Evolutionary conservation across 2,797 vertebrate species (phyloP).

Genomic region (Megalops cyprinoides): DNA sequence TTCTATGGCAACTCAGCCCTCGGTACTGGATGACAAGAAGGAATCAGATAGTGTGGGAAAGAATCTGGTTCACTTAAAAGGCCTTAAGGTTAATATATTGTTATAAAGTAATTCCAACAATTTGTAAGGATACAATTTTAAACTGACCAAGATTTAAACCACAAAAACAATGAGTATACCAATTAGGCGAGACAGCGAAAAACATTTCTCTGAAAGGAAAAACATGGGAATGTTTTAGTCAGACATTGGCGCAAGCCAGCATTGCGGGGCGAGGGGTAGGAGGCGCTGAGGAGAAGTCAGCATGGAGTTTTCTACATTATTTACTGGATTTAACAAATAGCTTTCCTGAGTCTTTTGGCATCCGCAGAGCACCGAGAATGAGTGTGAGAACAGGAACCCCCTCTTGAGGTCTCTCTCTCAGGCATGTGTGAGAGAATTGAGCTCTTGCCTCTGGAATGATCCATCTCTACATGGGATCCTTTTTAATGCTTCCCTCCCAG

Average conservation of each 20-base stretch:
- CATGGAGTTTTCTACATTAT: background rate
- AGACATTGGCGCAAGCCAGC: background rate
- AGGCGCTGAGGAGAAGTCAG: background rate
- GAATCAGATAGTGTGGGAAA: conserved; percentile 59
- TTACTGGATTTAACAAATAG: background rate
- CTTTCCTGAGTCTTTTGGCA: background rate
- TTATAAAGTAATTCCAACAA: conserved; percentile 48
- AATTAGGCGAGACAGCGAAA: conserved; percentile 37
- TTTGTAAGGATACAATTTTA: conserved; percentile 32
- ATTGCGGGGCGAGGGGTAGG: no score
- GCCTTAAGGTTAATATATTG: conserved; percentile 53
- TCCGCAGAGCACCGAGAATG: background rate
- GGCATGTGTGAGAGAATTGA: background rate
- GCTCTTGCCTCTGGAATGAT: background rate
- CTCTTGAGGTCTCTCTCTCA: background rate
- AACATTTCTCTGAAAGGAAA: conserved; percentile 29
- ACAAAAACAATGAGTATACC: conserved; percentile 47
- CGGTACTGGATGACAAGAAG: conserved; percentile 39
- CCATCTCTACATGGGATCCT: background rate
- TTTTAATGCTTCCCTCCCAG: background rate
- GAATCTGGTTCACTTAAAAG: conserved; percentile 49
- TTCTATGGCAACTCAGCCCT: conserved; percentile 2
- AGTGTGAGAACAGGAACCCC: background rate
- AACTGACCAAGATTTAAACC: conserved; percentile 42
- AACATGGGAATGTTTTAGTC: conserved; percentile 26